Conservation (phyloP, 2,113 vertebrate genomes). For the Myrmecophaga tridactyla region DNA sequence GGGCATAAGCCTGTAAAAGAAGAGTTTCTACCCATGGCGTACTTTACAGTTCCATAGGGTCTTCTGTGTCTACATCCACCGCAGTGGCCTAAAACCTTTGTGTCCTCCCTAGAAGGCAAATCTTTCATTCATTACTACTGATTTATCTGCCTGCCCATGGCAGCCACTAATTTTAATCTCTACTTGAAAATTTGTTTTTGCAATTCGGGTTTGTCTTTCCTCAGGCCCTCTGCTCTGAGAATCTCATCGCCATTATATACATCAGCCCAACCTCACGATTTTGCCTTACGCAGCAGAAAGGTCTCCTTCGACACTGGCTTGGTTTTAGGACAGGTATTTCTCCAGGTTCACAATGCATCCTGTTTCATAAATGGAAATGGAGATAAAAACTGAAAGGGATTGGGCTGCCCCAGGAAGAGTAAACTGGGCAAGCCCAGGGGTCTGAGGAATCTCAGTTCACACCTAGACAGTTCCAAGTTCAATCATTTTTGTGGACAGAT, state of each 20-base stretch:
- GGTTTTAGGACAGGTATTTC: background rate
- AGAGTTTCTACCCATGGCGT: rapidly evolving
- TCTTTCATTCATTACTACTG: background rate
- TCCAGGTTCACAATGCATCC: background rate
- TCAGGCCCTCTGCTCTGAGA: background rate
- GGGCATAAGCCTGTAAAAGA: too few relatives aligned
- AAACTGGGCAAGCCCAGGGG: too few relatives aligned
- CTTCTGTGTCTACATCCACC: rapidly evolving
- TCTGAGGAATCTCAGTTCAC: background rate
- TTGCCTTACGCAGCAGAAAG: background rate
- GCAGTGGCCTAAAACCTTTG: rapidly evolving
- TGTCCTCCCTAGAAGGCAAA: background rate
- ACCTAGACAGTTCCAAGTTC: background rate
- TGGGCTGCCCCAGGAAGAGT: background rate
- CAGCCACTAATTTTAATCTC: background rate
- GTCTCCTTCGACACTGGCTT: background rate
- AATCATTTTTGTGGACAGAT: background rate
- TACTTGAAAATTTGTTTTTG: background rate
- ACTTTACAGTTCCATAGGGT: rapidly evolving
- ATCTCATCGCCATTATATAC: background rate
- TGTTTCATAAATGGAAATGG: background rate
- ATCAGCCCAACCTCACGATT: too few relatives aligned
- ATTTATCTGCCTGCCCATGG: background rate
- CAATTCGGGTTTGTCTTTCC: background rate
- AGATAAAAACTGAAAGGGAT: too few relatives aligned